Base-by-base conservation (phyloP, 2,888 invertebrate genomes). In the Priapulus caudatus region DNA sequence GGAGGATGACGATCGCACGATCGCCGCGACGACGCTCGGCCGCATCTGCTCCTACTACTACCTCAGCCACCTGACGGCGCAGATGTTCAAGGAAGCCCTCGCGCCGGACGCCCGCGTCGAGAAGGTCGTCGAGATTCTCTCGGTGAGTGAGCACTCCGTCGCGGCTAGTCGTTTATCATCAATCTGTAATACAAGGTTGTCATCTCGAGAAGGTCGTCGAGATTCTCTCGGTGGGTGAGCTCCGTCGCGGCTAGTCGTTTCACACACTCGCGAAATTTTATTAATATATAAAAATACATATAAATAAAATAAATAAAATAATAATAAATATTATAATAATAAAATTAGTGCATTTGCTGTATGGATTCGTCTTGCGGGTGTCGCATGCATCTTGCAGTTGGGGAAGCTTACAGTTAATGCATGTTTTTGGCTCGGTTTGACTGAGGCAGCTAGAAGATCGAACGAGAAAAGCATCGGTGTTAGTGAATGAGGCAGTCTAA, bases 1-100 rank as follows among this genome's bases (percentile, higher is more conserved):
- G 50, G 82, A 80, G 56, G 84, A 85, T 72, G 81, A 83, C 66
- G 73, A 77, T 51, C 75, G 78, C 51, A 76, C 73, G 63, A 68
- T 78, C 71, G 65, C 49, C 65, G 71, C 75, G 4, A 87, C 88
- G 0, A 84, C 90, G 63, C 81, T 88, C 75, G 98, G 97, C 1
- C 80, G 87, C 53, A 88, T 99, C 54, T 83, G 93, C 0, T 95
- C 97, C 0, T 97, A 85, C 71, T 99, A 98, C 75, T 99, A 99
- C 71, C 74, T 99, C 21, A 86, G 88, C 0, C 85, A 97, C 72
- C 81, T 82, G 62, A 95, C 93, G 0, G 84, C 97, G 78, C 78
- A 82, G 45, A 83, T 86, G 71, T 88, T 98, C 67, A 75, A 80
- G 45, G 77, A 81, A 24, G 73, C 77, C 23, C 69, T 99, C 46